Evolutionary conservation across 2,888 invertebrate species (phyloP).

Genomic region (Archaeoteleia sp.): DNA sequence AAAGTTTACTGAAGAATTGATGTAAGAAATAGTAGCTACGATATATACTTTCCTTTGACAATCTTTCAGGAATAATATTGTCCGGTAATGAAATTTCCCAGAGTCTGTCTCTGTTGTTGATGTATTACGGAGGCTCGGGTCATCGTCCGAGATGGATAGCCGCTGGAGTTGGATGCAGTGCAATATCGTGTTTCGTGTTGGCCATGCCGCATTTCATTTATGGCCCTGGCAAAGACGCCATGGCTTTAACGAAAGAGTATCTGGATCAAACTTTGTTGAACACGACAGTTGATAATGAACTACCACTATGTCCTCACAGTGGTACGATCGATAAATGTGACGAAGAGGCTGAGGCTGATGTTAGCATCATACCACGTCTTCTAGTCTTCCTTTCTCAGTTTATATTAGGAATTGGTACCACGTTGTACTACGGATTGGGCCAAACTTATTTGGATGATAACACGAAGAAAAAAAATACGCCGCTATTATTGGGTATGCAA

Average conservation of each 20-base stretch:
- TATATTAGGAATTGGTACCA: conserved; percentile 81
- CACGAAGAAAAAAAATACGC: conserved; percentile 80
- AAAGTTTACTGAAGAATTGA: no score
- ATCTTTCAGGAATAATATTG: conserved; percentile 78
- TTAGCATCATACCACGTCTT: conserved; percentile 76
- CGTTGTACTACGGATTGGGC: conserved; percentile 81
- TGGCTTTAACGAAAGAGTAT: conserved; percentile 75
- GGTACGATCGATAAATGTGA: conserved; percentile 74
- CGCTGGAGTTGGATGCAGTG: conserved; percentile 79
- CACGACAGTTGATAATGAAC: conserved; percentile 56
- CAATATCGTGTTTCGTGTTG: conserved; percentile 79
- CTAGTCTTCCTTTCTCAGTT: conserved; percentile 82
- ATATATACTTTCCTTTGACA: no score
- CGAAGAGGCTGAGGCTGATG: conserved; percentile 70
- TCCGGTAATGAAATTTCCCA: conserved; percentile 84
- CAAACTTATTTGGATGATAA: conserved; percentile 83
- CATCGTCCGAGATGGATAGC: conserved; percentile 82
- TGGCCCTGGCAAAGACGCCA: conserved; percentile 78
- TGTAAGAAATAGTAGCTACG: no score
- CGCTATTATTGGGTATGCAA: conserved; percentile 78
- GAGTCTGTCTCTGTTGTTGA: conserved; percentile 79
- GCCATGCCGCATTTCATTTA: conserved; percentile 80
- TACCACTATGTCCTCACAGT: conserved; percentile 65
- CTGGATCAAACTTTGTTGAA: conserved; percentile 67
- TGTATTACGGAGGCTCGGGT: conserved; percentile 81